These are phyloP conservation scores for Meteorus colon DNA, from an alignment of 2,888 invertebrate species.

Conservation along the genomic window DNA sequence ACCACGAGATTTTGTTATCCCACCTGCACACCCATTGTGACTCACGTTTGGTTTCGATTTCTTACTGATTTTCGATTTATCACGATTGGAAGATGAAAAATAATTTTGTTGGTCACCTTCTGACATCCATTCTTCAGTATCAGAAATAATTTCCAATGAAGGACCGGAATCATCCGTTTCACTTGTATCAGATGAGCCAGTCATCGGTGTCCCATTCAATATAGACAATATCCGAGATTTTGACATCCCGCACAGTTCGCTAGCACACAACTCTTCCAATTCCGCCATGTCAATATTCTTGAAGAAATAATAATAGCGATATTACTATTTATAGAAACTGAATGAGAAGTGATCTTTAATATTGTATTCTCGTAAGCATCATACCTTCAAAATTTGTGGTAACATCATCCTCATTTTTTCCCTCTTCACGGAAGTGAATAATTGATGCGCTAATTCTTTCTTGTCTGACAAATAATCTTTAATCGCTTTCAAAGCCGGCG, in stretches of 20 bases:
- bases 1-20: conserved; percentile 45
- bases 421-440: conserved; percentile 69
- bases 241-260: conserved; percentile 70
- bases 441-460: conserved; percentile 65
- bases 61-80: conserved; percentile 48
- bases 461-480: conserved; percentile 67
- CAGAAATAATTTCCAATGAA: conserved; percentile 71
- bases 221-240: conserved; percentile 66
- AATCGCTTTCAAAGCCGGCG: conserved; percentile 67
- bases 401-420: conserved; percentile 71
- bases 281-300: conserved; percentile 66
- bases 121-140: conserved; percentile 69
- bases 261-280: conserved; percentile 68
- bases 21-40: conserved; percentile 48
- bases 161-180: conserved; percentile 70
- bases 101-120: conserved; percentile 57
- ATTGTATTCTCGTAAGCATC: background rate
- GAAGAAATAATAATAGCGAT: conserved; percentile 18
- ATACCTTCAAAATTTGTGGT: conserved; percentile 68
- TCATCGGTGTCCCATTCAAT: conserved; percentile 67
- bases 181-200: conserved; percentile 69
- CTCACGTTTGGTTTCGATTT: conserved; percentile 47
- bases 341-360: no score
- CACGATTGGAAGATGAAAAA: conserved; percentile 52
- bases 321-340: background rate